Base-by-base conservation (phyloP, 1,140 invertebrate genomes). In the Heliconius hewitsoni region DNA sequence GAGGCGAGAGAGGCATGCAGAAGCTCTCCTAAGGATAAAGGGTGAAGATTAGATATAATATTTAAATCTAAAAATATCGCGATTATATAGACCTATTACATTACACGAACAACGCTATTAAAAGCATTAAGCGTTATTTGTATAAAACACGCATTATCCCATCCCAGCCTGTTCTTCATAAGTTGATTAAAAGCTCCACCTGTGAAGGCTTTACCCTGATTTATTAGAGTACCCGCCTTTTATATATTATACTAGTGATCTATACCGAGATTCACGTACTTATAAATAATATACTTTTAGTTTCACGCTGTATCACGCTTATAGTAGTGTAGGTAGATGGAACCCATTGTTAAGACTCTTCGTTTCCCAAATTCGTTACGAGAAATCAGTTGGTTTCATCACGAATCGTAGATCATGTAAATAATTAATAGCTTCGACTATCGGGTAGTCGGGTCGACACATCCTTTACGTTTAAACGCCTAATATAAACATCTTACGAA, bases 141-240 rank as follows among this genome's bases (percentile, higher is more conserved):
- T 27, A 66, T 27, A 66, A 30, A 66, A 66, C 30, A 30, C 23
- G 27, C 60, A 66, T 66, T 66, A 66, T 66, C 60, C 27, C 60
- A 30, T 30, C 60, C 16, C 30, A 30, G 60, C 60, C 9, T 66
- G 60, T 66, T 66, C 60, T 66, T 66, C 60, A 30, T 13, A 30
- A 66, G 19, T 30, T 66, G 60, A 66, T 66, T 66, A 30, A 66
- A 66, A n/a, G 23, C 27, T 66, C 23, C 60, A 66, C 60, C 60
- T 66, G 60, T 66, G 60, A 66, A 30, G 60, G 27, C 27, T 66
- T 66, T 66, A 66, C 60, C 23, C 27, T 66, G 60, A 66, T 66
- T 30, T 66, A 66, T 66, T 66, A 30, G 0, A 30, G 27, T 27
- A 30, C 23, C 60, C 13, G 60, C 27, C 60, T 66, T 66, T 66